Evolutionary conservation across 2,888 invertebrate species (phyloP).

Genomic region (Hyposoter dolosus): DNA sequence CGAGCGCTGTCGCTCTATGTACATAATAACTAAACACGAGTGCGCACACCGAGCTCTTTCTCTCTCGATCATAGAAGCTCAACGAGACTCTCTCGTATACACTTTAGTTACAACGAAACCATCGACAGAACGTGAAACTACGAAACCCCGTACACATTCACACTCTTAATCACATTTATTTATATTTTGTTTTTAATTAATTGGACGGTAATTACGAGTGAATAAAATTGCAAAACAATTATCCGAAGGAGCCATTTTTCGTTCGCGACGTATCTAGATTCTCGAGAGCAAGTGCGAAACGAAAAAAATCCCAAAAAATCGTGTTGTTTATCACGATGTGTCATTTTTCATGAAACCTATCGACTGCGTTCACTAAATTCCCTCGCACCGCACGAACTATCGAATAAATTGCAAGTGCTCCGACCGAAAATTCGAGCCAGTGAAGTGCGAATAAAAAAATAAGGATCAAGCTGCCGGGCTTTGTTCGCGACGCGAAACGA

Average conservation of each 20-base stretch:
- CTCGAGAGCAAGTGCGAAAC: not conserved
- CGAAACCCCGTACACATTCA: slow-evolving; percentile 32
- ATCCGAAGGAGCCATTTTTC: not conserved
- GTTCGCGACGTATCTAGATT: not conserved
- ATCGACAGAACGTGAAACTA: slow-evolving; percentile 66
- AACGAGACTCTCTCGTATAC: slow-evolving; percentile 63
- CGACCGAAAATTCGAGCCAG: not conserved
- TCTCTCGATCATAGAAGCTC: slow-evolving; percentile 80
- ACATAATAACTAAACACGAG: slow-evolving; percentile 78
- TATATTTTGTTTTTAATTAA: not conserved
- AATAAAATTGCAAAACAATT: not conserved
- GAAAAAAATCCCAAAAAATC: not conserved
- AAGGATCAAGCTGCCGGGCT: not conserved
- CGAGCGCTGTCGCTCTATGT: slow-evolving; percentile 74
- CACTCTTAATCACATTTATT: slow-evolving; percentile 41
- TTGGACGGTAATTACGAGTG: not conserved
- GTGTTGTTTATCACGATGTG: not conserved
- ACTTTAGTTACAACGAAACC: slow-evolving; percentile 70
- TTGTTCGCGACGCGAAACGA: not conserved
- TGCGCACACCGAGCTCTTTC: slow-evolving; percentile 64
- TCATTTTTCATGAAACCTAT: not conserved
- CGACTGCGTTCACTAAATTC: not conserved
- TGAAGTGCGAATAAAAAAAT: slow-evolving; percentile 6
- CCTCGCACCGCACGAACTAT: not conserved
- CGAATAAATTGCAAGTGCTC: not conserved